Base-by-base conservation (phyloP, 2,797 vertebrate species). In the Sebastes kiyomatsui region DNA sequence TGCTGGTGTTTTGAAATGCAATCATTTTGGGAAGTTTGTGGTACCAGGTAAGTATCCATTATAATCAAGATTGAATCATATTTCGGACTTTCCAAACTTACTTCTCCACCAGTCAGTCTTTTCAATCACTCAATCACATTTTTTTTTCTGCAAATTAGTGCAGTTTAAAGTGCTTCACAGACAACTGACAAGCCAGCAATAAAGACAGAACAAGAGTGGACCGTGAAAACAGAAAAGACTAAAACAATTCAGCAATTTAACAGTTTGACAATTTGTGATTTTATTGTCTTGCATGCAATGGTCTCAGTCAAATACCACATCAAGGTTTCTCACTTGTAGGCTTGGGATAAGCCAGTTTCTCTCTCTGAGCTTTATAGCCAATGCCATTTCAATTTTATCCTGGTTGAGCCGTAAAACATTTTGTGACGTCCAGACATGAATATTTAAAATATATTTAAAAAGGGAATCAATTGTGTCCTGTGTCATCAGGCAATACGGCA, bases 1-100 rank as follows among this genome's bases (percentile, higher is more conserved):
- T 70, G 77, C 82, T 52, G 66, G 77, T 86, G 82, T 80, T 88
- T 85, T 82, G 42, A 86, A 85, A 77, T 69, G 65, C 46, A 54
- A 67, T 81, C 86, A 76, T 79, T 68, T 64, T 66, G 70, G 20
- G 38, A 78, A 64, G 75, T 84, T 60, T 67, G 75, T 62, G 49
- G 42, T 20, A 38, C 32, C 28, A 81, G 79, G 72, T 70, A 61
- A 38, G 46, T 75, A 70, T 59, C 28, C 4, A 23, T 81, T 59
- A 56, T 28, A 46, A 25, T 42, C 23, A 81, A 77, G 73, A 80
- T 83, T 65, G 18, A 85, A 66, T 83, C 67, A 55, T 14, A 72
- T 60, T 79, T 88, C 18, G 11, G 6, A 32, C 38, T 72, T 61
- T 62, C 4, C 6, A 28, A 58, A 59, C 55, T 67, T 28, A 25